Evolutionary conservation across 2,113 vertebrate species (phyloP), one percentile per base, ranked within the genome.

Genomic region (Lethenteron reissneri): DNA sequence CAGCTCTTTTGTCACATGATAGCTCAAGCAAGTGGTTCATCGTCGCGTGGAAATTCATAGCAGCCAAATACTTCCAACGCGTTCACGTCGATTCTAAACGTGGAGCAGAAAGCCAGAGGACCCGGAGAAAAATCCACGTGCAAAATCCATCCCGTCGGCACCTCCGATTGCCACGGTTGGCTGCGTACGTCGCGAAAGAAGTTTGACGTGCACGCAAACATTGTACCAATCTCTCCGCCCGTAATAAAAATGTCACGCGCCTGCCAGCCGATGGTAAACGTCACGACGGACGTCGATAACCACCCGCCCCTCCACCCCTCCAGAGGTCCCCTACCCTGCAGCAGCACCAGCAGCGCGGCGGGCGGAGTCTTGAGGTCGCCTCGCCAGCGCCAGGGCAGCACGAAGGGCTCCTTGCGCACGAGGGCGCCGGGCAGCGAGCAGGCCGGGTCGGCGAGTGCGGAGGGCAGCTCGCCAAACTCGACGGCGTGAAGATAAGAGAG

Each of bases 401-500:
- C 76, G 80, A 92, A 90, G 0, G 81, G 74, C 71, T 90, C 85
- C 71, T 79, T 88, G 77, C 80, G 84, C 75, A 89, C 83, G 72
- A 96, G 82, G 70, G 86, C 80, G 72, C 87, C 85, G 58, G 90
- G 89, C 74, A 80, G 81, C 8, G 84, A 82, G 75, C 84, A 83
- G 3, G 83, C 79, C 13, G 89, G 87, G 77, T 95, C 85, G 56
- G 81, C 90, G 72, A 97, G 83, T 76, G 80, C 77, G 21, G 76
- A 74, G 15, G 92, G 94, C 11, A 99, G 85, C 70, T 77, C 69
- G 72, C 78, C 83, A 41, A 95, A 96, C 80, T 97, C 91, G 8
- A 80, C 84, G 73, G 95, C 80, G 80, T 99, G 88, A 77, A 99
- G 86, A 78, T 85, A 92, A 69, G 81, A 84, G 72, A 97, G 81